Evolutionary conservation across 2,797 vertebrate genomes (phyloP), one percentile per base, ranked within the genome.

Genomic region (Tenualosa ilisha): DNA sequence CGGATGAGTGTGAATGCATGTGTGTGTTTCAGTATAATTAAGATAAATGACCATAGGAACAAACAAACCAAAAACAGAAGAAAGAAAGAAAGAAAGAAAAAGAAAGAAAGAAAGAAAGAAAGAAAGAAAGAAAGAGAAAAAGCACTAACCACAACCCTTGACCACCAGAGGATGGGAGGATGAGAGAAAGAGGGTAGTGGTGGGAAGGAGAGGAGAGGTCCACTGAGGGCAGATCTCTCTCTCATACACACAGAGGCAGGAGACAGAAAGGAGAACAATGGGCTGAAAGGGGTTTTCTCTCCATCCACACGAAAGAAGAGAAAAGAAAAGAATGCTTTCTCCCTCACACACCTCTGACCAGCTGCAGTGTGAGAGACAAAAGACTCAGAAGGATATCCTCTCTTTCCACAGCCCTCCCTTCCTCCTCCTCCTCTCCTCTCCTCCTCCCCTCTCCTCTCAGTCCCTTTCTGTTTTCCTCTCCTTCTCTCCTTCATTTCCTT

Each of bases 261-360:
- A 75, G 3, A 75, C 31, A 75, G 20, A 40, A 37, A 72, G 6
- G 31, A 75, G 68, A 75, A 75, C 68, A 75, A 75, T 75, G 37
- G 65, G 65, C 65, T 37, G 13, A 31, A 40, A 40, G 68, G 31
- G 31, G 68, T 31, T 17, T 75, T 75, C 68, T 75, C 68, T 53
- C 51, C 51, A 53, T 53, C 51, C 51, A 53, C 50, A 13, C 12
- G 31, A 46, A 46, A 46, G 46, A 46, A 46, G 7, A 46, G 46
- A 8, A 68, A 37, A 75, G 68, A 75, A 26, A 75, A 75, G 68
- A 75, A 75, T 75, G 31, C 17, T 43, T 22, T 1, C 40, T 79
- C 72, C 72, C 72, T 79, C 40, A 75, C 68, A 75, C 37, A 75
- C 68, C 22, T 46, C 72, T 79, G 37, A 75, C 37, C 68, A 75